phyloP scores from a whole-genome alignment of 2,113 vertebrate genomes.

The Notothenia rossii region DNA sequence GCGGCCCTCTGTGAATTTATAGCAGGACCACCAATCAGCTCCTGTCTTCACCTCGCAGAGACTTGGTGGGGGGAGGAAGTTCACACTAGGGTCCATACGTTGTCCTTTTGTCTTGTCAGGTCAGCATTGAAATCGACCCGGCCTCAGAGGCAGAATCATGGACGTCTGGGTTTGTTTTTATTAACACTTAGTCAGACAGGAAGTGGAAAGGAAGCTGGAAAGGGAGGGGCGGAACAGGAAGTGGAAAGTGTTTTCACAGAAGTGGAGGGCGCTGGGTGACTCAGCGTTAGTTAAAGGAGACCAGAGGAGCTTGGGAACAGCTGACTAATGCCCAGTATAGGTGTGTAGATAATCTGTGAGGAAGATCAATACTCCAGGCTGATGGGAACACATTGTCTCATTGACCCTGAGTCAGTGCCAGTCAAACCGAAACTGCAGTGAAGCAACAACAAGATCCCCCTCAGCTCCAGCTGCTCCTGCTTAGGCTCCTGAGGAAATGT shows the following conservation, averaged over 20 bases:
- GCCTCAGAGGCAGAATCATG: slow-evolving; percentile 36
- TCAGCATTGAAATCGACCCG: too few species aligned
- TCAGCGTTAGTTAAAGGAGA: slow-evolving; percentile 23
- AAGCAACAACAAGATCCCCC: slow-evolving; percentile 70
- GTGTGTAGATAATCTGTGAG: background rate
- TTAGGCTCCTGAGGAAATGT: too few species aligned
- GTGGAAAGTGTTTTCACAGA: slow-evolving; percentile 50
- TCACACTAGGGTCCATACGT: too few species aligned
- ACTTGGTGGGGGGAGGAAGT: too few species aligned
- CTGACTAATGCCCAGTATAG: slow-evolving; percentile 11
- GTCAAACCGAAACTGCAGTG: slow-evolving; percentile 50
- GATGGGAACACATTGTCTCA: slow-evolving; percentile 22
- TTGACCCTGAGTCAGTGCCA: slow-evolving; percentile 49
- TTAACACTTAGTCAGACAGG: slow-evolving; percentile 76
- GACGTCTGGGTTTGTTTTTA: slow-evolving; percentile 53
- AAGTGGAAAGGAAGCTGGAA: slow-evolving; percentile 74
- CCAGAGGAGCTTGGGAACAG: slow-evolving; percentile 4
- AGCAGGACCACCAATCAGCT: too few species aligned
- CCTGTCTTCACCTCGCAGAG: too few species aligned
- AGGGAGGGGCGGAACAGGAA: slow-evolving; percentile 72
- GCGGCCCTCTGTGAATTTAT: too few species aligned
- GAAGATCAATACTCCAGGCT: slow-evolving; percentile 11
- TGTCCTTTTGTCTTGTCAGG: too few species aligned
- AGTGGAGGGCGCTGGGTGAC: slow-evolving; percentile 41
- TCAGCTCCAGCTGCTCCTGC: slow-evolving; percentile 75